Evolutionary conservation across 2,797 vertebrate genomes (phyloP).

Genomic region (Danio kyathit): DNA sequence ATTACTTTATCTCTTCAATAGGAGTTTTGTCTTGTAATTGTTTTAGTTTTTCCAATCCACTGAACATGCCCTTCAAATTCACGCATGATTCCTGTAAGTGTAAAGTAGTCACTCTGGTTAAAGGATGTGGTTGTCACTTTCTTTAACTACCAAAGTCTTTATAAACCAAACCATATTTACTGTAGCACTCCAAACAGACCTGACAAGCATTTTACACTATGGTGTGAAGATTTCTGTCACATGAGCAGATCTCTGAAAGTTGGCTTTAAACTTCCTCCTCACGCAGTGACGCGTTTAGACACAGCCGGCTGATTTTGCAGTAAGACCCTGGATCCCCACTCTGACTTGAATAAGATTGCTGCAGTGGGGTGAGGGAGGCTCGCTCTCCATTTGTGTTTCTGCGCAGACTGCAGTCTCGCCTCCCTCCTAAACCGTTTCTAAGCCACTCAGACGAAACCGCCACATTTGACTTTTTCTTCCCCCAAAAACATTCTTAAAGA

Average conservation of each 20-base stretch:
- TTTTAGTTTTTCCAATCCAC: neutral
- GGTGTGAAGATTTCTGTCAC: constrained; percentile 31
- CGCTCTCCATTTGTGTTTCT: constrained; percentile 45
- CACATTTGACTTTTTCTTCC: constrained; percentile 36
- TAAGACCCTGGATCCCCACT: constrained; percentile 34
- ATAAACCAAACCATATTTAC: neutral
- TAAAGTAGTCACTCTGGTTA: neutral
- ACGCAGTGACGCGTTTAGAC: constrained; percentile 12
- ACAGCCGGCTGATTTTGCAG: constrained; percentile 32
- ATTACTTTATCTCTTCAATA: too few relatives aligned
- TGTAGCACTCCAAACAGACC: neutral
- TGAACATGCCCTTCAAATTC: neutral
- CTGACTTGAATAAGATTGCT: constrained; percentile 46
- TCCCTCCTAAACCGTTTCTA: constrained; percentile 42
- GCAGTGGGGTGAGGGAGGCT: constrained; percentile 47
- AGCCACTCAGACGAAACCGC: constrained; percentile 51
- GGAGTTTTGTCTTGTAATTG: neutral
- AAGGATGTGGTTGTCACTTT: neutral
- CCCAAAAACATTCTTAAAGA: constrained; percentile 56
- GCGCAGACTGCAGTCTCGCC: constrained; percentile 48
- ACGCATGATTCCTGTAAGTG: neutral
- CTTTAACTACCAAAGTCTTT: neutral
- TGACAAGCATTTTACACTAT: neutral
- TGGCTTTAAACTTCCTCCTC: neutral
- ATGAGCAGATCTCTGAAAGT: constrained; percentile 26